Conservation (phyloP, 1,140 invertebrate genomes). For the Micrasema minimum region DNA sequence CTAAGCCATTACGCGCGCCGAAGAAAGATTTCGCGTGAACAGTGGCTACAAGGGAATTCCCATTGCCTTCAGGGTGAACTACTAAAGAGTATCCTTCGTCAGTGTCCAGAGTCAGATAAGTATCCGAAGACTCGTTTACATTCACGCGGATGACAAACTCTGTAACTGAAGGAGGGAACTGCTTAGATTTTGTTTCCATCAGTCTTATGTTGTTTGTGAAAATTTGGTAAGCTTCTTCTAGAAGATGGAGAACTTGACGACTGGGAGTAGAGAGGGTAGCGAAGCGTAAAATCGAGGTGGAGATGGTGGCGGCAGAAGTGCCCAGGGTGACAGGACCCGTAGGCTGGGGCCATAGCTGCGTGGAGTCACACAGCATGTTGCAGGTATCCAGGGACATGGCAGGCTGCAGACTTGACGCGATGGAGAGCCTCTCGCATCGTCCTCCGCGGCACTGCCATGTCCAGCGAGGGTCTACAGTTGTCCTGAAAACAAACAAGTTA, state of each 20-base stretch:
- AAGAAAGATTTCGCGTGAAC: constrained; percentile 78
- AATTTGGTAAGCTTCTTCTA: constrained; percentile 55
- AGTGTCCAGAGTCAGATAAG: constrained; percentile 72
- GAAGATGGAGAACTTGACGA: constrained; percentile 58
- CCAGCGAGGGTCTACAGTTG: constrained; percentile 56
- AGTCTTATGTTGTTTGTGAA: constrained; percentile 42
- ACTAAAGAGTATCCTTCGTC: constrained; percentile 80
- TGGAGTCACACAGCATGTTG: constrained; percentile 65
- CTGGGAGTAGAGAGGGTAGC: constrained; percentile 59
- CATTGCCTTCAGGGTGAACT: constrained; percentile 66
- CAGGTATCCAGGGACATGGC: constrained; percentile 63
- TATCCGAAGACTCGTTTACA: constrained; percentile 65
- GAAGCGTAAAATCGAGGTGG: constrained; percentile 60
- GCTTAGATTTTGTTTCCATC: constrained; percentile 51
- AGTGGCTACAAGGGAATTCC: constrained; percentile 67
- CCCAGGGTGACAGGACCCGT: constrained; percentile 65
- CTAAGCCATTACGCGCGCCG: constrained; percentile 81
- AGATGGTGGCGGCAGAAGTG: constrained; percentile 61
- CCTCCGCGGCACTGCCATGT: constrained; percentile 58
- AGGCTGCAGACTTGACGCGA: constrained; percentile 45
- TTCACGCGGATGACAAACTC: constrained; percentile 66
- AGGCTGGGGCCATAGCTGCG: constrained; percentile 68
- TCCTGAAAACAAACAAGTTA: constrained; percentile 42
- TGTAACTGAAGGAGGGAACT: constrained; percentile 57
- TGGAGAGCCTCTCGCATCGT: constrained; percentile 58